phyloP scores from a whole-genome alignment of 1,140 invertebrate species.

The Pteromalus puparum region DNA sequence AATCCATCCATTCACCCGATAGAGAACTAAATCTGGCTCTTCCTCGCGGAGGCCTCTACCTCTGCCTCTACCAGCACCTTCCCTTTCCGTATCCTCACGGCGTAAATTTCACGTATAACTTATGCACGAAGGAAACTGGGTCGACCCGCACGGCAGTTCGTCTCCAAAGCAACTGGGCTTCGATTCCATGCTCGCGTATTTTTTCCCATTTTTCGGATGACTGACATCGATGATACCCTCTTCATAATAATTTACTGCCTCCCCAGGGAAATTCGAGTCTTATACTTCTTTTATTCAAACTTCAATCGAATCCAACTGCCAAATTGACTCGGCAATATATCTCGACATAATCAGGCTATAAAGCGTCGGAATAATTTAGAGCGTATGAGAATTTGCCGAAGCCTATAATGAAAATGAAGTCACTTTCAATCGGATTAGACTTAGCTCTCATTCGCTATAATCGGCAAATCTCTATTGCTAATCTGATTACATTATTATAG shows the following conservation, averaged over 20 bases:
- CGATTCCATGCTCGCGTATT: neutral
- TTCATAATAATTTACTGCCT: neutral
- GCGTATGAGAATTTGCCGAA: neutral
- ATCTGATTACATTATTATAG: neutral
- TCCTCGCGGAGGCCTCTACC: no score
- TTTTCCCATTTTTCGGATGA: neutral
- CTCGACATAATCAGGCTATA: neutral
- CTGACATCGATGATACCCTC: neutral
- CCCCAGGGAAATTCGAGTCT: neutral
- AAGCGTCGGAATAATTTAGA: neutral
- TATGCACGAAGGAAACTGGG: neutral
- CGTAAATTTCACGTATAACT: slow-evolving; percentile 1
- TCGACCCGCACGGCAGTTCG: neutral
- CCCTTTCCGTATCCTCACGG: neutral
- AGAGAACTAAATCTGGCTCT: neutral
- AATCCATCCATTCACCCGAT: neutral
- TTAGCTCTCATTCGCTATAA: neutral
- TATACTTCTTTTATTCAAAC: neutral
- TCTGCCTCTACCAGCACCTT: neutral
- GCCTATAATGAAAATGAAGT: neutral
- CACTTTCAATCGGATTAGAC: neutral
- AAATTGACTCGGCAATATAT: no score
- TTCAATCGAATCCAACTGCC: neutral
- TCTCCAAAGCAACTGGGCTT: neutral
- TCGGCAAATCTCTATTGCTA: neutral